Percentiles rank a stretch among this genome's conserved stretches.
Evolutionary conservation across 2,888 invertebrate genomes (phyloP).

Genomic region (Rhingia rostrata): DNA sequence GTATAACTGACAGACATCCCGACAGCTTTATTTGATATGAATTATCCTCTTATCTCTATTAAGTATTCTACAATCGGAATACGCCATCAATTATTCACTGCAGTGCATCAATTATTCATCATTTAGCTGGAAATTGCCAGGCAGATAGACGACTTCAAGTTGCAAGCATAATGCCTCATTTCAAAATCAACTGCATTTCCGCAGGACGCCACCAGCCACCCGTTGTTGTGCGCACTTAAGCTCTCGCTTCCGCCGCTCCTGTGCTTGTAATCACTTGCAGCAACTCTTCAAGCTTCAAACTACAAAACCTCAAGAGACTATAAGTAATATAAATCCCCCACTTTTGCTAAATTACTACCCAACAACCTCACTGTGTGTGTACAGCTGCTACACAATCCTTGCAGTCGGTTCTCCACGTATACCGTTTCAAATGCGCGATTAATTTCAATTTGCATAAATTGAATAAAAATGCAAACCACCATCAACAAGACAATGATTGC

Average conservation of each 20-base stretch:
- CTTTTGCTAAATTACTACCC: slow-evolving; percentile 22
- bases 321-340: slow-evolving; percentile 36
- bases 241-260: slow-evolving; percentile 1
- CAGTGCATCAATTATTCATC: slow-evolving; percentile 47
- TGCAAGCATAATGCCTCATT: slow-evolving; percentile 41
- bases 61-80: slow-evolving; percentile 24
- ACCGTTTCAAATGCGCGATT: slow-evolving; percentile 50
- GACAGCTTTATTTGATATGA: neutral
- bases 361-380: slow-evolving; percentile 1
- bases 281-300: neutral
- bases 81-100: slow-evolving; percentile 43
- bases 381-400: slow-evolving; percentile 6
- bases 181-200: slow-evolving; percentile 67
- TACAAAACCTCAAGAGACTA: neutral
- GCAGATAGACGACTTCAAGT: slow-evolving; percentile 13
- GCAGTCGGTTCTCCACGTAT: slow-evolving; percentile 5
- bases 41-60: slow-evolving; percentile 13
- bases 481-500: slow-evolving; percentile 22
- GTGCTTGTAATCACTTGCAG: slow-evolving; percentile 23
- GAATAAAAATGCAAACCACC: slow-evolving; percentile 42
- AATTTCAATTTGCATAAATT: slow-evolving; percentile 69
- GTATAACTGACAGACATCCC: neutral
- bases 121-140: slow-evolving; percentile 43
- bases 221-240: slow-evolving; percentile 1
- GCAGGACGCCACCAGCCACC: slow-evolving; percentile 16